These are phyloP conservation scores for Arenaria interpres DNA, from an alignment of 2,113 vertebrate species.

Conservation along the genomic window DNA sequence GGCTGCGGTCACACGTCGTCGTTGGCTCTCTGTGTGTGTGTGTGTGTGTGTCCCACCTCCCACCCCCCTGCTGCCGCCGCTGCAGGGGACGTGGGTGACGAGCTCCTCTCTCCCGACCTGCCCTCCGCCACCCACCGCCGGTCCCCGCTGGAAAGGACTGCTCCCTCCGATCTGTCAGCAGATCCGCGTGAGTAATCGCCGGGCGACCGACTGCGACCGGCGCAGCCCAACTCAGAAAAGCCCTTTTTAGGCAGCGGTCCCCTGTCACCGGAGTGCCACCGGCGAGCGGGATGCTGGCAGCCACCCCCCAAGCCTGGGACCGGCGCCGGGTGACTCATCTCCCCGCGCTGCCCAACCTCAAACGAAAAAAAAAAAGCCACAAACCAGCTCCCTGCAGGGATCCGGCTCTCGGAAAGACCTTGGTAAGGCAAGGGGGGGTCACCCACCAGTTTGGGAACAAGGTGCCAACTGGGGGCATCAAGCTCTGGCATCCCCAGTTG, in stretches of 20 bases:
- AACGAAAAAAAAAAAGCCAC: not conserved
- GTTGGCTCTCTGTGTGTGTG: too few species aligned
- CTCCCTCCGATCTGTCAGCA: not conserved
- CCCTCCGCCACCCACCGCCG: not conserved
- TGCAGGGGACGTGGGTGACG: not conserved
- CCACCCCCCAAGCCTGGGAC: constrained; percentile 1
- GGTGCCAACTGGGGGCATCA: not conserved
- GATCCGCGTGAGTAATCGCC: not conserved
- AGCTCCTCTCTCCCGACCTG: not conserved
- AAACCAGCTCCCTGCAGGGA: not conserved
- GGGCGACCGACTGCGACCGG: not conserved
- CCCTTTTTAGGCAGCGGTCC: constrained; percentile 52
- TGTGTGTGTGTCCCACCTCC: not conserved
- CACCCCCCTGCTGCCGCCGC: fast-evolving
- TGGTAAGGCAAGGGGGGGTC: not conserved
- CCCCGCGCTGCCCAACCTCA: not conserved
- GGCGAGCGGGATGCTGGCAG: not conserved
- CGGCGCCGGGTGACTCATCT: not conserved
- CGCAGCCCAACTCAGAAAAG: not conserved
- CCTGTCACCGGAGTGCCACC: not conserved
- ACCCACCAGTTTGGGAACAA: not conserved
- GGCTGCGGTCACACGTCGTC: not conserved
- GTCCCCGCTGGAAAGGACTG: not conserved
- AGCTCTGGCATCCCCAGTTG: not conserved
- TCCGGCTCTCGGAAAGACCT: not conserved